Conservation (phyloP, 2,113 vertebrate species). For the Casuarius casuarius region DNA sequence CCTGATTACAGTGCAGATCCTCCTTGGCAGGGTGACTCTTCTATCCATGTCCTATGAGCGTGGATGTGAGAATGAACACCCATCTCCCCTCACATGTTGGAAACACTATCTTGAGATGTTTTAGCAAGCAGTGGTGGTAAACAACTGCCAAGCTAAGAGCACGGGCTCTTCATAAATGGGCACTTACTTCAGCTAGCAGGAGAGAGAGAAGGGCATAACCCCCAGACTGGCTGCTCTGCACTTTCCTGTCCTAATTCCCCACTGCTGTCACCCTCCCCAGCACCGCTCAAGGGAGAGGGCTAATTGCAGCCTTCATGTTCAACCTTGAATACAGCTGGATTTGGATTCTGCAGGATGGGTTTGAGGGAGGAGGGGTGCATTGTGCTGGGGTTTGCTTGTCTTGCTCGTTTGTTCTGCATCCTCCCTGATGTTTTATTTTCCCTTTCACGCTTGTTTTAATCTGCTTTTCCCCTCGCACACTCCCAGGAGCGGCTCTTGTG, state of each 20-base stretch:
- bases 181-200: not conserved
- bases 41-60: not conserved
- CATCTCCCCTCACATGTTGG: not conserved
- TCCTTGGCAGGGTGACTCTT: not conserved
- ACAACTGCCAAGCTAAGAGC: not conserved
- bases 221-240: too few species aligned
- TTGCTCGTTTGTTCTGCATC: not conserved
- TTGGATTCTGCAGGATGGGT: not conserved
- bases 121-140: not conserved
- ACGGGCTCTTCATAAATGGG: fast-evolving
- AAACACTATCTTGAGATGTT: not conserved
- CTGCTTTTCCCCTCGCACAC: not conserved
- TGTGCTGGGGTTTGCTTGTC: fast-evolving
- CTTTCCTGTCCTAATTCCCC: not conserved
- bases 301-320: not conserved
- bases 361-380: fast-evolving
- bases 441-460: conserved; percentile 13
- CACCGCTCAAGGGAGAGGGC: fast-evolving
- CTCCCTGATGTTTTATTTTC: conserved; percentile 21
- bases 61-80: fast-evolving
- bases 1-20: fast-evolving
- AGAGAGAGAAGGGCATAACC: not conserved
- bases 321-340: not conserved
- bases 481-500: conserved; percentile 94
- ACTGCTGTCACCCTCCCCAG: not conserved